Conservation (phyloP, 2,113 vertebrate genomes). For the Lontra canadensis region DNA sequence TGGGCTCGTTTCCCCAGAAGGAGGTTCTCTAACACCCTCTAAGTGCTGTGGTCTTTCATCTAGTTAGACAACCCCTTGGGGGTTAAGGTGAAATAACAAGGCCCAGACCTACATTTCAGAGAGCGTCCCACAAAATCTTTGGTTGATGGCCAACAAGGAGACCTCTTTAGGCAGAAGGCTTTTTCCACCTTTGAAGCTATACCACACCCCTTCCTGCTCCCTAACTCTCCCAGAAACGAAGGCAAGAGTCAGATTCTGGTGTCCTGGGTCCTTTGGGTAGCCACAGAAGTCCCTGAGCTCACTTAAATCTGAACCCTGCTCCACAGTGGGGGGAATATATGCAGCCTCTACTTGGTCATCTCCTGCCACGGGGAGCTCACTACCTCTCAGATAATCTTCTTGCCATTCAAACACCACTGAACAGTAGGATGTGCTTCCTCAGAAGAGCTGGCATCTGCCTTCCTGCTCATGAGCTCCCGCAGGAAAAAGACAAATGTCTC, state of each 20-base stretch:
- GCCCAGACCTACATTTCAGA: background rate
- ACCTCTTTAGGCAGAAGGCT: background rate
- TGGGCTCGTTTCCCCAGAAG: background rate
- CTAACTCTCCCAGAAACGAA: background rate
- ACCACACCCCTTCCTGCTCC: rapidly evolving
- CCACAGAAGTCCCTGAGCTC: background rate
- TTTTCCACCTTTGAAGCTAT: background rate
- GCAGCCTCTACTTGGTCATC: background rate
- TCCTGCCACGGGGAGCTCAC: background rate
- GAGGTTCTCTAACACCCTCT: background rate
- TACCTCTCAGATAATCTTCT: background rate
- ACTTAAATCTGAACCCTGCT: background rate
- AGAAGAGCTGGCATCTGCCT: background rate
- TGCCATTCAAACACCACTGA: background rate
- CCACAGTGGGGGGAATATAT: background rate
- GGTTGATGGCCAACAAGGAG: background rate
- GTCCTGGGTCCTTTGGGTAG: background rate
- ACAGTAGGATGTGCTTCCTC: background rate
- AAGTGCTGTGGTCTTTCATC: background rate
- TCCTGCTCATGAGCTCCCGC: rapidly evolving
- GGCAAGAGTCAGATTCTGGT: background rate
- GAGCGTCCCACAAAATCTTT: background rate
- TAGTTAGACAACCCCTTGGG: background rate
- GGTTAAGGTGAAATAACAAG: background rate
- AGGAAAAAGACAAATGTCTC: background rate